Base-by-base conservation (phyloP, 2,888 invertebrate species). In the Zygaena filipendulae region DNA sequence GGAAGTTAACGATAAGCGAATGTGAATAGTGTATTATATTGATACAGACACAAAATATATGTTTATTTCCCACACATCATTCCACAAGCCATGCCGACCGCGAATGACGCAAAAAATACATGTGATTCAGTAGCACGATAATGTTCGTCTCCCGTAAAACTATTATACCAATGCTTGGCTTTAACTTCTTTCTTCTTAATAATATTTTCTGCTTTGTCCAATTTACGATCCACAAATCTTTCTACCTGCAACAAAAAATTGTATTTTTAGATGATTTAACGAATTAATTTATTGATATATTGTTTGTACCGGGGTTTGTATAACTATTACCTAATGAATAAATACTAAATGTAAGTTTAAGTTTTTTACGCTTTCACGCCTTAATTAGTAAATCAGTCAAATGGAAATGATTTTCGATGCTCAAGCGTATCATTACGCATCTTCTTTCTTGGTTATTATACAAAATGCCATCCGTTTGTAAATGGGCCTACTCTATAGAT, bases 91-190 rank as follows among this genome's bases (percentile, higher is more conserved):
- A 92, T 62, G 29, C 93, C 92, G 43, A 87, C 91, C 40, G 86
- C 82, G 68, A 92, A 93, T n/a, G 91, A 89, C 29, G 87, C 83
- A 40, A 90, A 48, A 61, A 93, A 93, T 39, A 92, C 84, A 49
- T 92, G 91, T 23, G 90, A 82, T 69, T 92, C 90, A 42, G 87
- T 87, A 25, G 89, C 74, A 57, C 83, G 83, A 51, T 86, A 87
- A 30, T 84, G 69, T 11, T 87, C 84, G 42, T 87, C 87, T 13
- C 85, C 85, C 42, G 83, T 82, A 23, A 90, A 58, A 40, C 83
- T 83, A 35, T 86, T 81, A 50, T 89, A 92, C 92, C 92, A 93
- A 51, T 84, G 85, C 49, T 87, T 87, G 8, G 87, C 88, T 59
- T 86, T 87, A 29, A 79, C 71, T 61, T 88, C 83, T 43, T 87